A percentile compares a stretch with the other conserved stretches of the same genome.
These are phyloP conservation scores for Lathronympha strigana DNA, from an alignment of 2,888 invertebrate species.

Conservation along the genomic window DNA sequence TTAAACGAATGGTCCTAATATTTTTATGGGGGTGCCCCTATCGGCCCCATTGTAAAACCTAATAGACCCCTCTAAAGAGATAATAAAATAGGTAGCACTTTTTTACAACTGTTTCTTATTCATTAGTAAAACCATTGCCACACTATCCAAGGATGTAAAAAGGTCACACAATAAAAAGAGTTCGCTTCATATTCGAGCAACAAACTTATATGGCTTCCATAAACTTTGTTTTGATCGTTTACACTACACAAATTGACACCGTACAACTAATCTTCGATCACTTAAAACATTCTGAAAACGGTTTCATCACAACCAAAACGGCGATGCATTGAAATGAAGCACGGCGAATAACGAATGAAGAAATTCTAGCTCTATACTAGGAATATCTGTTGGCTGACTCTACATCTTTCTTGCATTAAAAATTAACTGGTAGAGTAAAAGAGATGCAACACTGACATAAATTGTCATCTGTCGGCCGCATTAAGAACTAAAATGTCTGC, in stretches of 20 bases:
- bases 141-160: slow-evolving; percentile 62
- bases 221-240: slow-evolving; percentile 51
- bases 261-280: slow-evolving; percentile 37
- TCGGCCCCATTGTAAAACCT: slow-evolving; percentile 77
- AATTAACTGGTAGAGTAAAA: slow-evolving; percentile 46
- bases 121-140: slow-evolving; percentile 65
- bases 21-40: slow-evolving; percentile 81
- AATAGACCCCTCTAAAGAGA: slow-evolving; percentile 42
- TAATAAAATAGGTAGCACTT: slow-evolving; percentile 65
- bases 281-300: slow-evolving; percentile 40
- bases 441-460: slow-evolving; percentile 44
- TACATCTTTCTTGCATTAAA: slow-evolving; percentile 47
- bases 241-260: slow-evolving; percentile 43
- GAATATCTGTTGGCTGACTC: slow-evolving; percentile 43
- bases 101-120: slow-evolving; percentile 60
- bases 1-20: slow-evolving; percentile 61
- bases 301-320: slow-evolving; percentile 44
- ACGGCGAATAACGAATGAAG: slow-evolving; percentile 73
- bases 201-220: slow-evolving; percentile 53
- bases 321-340: slow-evolving; percentile 55
- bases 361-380: slow-evolving; percentile 54
- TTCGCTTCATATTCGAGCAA: slow-evolving; percentile 60
- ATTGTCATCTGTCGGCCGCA: slow-evolving; percentile 44
- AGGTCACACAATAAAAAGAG: slow-evolving; percentile 73
- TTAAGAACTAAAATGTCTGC: slow-evolving; percentile 37